phyloP scores from a whole-genome alignment of 1,140 invertebrate genomes.

The Chelonus insularis region DNA sequence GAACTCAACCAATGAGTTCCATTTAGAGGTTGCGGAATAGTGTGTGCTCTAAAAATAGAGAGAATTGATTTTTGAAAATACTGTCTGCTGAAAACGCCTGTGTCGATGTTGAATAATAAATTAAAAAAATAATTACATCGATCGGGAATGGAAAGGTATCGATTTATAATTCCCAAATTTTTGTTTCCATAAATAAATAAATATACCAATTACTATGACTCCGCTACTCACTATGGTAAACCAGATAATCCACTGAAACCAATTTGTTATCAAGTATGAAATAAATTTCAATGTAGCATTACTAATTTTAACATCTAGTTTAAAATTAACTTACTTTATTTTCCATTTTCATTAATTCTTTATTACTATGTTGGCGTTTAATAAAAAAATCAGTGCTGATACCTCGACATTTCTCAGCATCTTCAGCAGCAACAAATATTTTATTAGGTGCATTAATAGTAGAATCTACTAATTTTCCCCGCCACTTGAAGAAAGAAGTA shows the following conservation, averaged over 20 bases:
- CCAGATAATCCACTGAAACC: slow-evolving; percentile 20
- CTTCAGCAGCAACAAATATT: slow-evolving; percentile 42
- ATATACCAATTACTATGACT: slow-evolving; percentile 8
- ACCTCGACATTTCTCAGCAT: slow-evolving; percentile 41
- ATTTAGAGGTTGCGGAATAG: slow-evolving; percentile 20
- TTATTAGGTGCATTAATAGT: slow-evolving; percentile 27
- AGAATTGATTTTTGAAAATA: background rate
- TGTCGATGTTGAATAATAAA: slow-evolving; percentile 24
- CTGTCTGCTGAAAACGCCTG: too few relatives aligned
- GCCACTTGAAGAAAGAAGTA: slow-evolving; percentile 36
- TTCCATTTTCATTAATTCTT: slow-evolving; percentile 14
- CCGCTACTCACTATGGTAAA: slow-evolving; percentile 1
- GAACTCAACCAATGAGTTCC: slow-evolving; percentile 35
- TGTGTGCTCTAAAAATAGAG: slow-evolving; percentile 15
- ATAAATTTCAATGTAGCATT: background rate
- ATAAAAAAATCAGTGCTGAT: slow-evolving; percentile 33
- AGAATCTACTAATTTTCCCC: slow-evolving; percentile 24
- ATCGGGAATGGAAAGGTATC: slow-evolving; percentile 4
- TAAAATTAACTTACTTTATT: slow-evolving; percentile 23
- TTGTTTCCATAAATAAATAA: slow-evolving; percentile 18
- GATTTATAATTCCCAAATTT: slow-evolving; percentile 24
- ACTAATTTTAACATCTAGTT: slow-evolving; percentile 16
- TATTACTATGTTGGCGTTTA: background rate
- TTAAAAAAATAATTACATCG: background rate
- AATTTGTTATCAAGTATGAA: background rate